A percentile compares a stretch with the other conserved stretches of the same genome.
Evolutionary conservation across 2,888 invertebrate species (phyloP).

Genomic region (Orthonychiurus folsomi): DNA sequence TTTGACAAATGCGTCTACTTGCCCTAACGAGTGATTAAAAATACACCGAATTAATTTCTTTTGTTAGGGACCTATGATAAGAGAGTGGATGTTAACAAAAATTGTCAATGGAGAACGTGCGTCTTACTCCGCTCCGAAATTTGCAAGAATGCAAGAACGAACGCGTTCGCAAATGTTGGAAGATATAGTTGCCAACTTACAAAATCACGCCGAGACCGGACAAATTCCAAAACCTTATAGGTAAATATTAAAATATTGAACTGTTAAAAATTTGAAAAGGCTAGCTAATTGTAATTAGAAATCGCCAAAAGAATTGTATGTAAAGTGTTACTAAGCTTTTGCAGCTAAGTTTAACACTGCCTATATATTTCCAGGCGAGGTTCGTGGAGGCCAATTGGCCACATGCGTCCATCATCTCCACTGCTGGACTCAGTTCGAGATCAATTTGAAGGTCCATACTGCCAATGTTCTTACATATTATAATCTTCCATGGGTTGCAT

Average conservation of each 20-base stretch:
- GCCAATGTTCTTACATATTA: neutral
- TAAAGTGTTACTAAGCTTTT: neutral
- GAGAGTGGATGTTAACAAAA: conserved; percentile 87
- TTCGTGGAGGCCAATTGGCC: conserved; percentile 84
- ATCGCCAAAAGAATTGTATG: neutral
- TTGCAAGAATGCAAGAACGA: conserved; percentile 87
- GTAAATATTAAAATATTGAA: conserved; percentile 43
- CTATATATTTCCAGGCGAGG: conserved; percentile 50
- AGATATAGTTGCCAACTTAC: conserved; percentile 84
- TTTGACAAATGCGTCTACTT: neutral
- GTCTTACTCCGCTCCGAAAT: conserved; percentile 88
- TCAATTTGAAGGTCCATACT: conserved; percentile 62
- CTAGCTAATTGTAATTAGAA: neutral
- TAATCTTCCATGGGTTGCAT: neutral
- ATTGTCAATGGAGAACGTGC: conserved; percentile 89
- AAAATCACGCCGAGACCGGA: conserved; percentile 89
- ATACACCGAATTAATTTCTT: no score
- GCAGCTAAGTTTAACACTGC: neutral
- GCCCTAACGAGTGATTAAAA: no score
- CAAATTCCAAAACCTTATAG: conserved; percentile 91
- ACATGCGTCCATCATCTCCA: conserved; percentile 71
- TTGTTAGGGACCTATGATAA: conserved; percentile 73
- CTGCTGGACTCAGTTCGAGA: conserved; percentile 84
- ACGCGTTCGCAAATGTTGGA: conserved; percentile 89
- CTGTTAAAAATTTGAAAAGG: neutral